Evolutionary conservation across 2,113 vertebrate species (phyloP).

Genomic region (Salvator merianae): DNA sequence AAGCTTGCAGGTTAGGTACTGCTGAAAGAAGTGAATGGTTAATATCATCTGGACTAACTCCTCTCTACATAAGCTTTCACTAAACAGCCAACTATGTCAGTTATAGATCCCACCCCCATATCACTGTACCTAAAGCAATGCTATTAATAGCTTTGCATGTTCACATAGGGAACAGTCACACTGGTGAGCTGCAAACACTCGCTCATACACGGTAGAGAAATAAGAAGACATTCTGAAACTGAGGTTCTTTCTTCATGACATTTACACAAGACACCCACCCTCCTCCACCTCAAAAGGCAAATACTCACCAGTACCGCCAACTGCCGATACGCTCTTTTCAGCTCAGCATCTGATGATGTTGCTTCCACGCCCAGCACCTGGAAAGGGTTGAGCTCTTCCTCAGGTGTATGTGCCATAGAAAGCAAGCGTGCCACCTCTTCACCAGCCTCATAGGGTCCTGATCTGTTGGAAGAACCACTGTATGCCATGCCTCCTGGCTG

Average conservation of each 20-base stretch:
- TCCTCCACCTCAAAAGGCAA: background rate
- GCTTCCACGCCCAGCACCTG: slow-evolving; percentile 87
- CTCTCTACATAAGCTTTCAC: background rate
- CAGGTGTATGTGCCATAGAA: slow-evolving; percentile 83
- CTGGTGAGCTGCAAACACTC: background rate
- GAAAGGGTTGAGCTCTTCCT: slow-evolving; percentile 92
- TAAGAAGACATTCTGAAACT: background rate
- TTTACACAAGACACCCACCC: background rate
- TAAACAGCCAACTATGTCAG: background rate
- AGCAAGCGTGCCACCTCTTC: slow-evolving; percentile 87
- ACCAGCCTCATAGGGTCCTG: slow-evolving; percentile 71
- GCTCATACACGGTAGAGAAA: background rate
- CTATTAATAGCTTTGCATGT: background rate
- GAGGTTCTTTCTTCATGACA: background rate
- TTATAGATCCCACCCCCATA: background rate
- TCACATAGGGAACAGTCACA: background rate
- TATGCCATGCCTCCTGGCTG: slow-evolving; percentile 57
- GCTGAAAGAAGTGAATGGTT: background rate
- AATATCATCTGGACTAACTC: background rate
- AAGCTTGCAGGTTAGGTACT: background rate
- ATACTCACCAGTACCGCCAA: slow-evolving; percentile 76
- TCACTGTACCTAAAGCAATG: background rate
- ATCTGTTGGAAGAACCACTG: slow-evolving; percentile 49
- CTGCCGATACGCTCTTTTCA: slow-evolving; percentile 91
- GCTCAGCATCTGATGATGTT: slow-evolving; percentile 85